Base-by-base conservation (phyloP, 2,113 vertebrate genomes). In the Tauraco erythrolophus region DNA sequence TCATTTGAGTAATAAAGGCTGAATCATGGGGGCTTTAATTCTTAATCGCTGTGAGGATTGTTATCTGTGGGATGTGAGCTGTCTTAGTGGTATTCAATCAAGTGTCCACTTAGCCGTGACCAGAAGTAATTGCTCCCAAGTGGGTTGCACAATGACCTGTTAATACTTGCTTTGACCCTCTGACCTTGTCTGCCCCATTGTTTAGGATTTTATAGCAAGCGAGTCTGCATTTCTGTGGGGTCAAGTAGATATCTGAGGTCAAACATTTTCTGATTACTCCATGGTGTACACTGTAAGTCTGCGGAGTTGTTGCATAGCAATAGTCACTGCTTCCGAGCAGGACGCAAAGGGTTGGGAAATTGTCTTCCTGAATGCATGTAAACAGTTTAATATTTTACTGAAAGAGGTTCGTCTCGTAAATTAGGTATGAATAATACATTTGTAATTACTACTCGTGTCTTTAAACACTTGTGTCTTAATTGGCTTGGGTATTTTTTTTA, bases 51-150 rank as follows among this genome's bases (percentile, higher is more conserved):
- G 98, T 98, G 98, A 99, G 99, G 99, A 99, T 99, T 99, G 99
- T 99, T 99, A 99, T 99, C 99, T 98, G 98, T 99, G 98, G 98
- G 98, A 99, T 99, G 99, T 99, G 99, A 99, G 99, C 99, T 99
- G 99, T 99, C 99, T 98, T 99, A 98, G 98, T 99, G 99, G 99
- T 99, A 99, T 99, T 99, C 99, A 99, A 99, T 99, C 99, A 99
- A 99, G 99, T 99, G 99, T 99, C 99, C 99, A 99, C 99, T 99
- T 99, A 99, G 99, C 99, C 99, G 98, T 99, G 99, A 99, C 99
- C 98, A 98, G 99, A 99, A 99, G 99, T 99, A 99, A 99, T 99
- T 99, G 99, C 99, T 99, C 99, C 99, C 99, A 99, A 99, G 99
- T 99, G 99, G 99, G 99, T 99, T 98, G 98, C 99, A 99, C 98